A percentile compares a stretch with the other conserved stretches of the same genome.
Evolutionary conservation across 2,113 vertebrate genomes (phyloP).

Genomic region (Gracilinanus agilis): DNA sequence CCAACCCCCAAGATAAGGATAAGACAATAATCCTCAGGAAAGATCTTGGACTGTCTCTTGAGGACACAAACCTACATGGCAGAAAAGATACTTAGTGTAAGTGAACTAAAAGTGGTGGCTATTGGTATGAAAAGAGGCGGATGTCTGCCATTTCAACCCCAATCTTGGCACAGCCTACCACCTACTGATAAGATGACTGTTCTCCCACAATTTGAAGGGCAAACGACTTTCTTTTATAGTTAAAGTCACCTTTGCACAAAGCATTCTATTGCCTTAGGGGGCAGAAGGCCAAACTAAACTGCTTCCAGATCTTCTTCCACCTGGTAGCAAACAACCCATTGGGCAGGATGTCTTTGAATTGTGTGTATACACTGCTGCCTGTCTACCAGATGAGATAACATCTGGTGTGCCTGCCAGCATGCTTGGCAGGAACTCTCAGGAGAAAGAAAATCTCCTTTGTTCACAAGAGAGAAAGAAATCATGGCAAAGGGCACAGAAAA

Average conservation of each 20-base stretch:
- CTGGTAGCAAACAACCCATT: conserved; percentile 29
- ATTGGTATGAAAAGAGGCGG: not conserved
- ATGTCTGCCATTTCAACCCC: not conserved
- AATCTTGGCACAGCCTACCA: not conserved
- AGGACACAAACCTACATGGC: not conserved
- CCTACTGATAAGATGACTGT: not conserved
- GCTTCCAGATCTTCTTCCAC: conserved; percentile 45
- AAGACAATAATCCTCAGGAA: not conserved
- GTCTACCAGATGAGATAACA: conserved; percentile 37
- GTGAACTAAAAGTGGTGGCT: not conserved
- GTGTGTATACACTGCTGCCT: conserved; percentile 21
- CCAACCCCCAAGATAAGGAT: not conserved
- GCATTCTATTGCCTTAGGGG: not conserved
- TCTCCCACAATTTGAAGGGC: not conserved
- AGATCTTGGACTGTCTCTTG: not conserved
- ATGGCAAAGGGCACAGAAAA: not conserved
- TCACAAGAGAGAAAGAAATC: not conserved
- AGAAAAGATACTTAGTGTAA: not conserved
- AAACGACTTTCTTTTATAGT: not conserved
- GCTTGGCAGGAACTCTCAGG: conserved; percentile 6
- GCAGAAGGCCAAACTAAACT: not conserved
- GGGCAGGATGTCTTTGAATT: conserved; percentile 5
- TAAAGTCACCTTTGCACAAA: not conserved
- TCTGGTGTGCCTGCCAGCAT: not conserved
- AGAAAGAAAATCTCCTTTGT: conserved; percentile 41